Conservation (phyloP, 2,888 invertebrate genomes). For the Trichopoda pennipes region DNA sequence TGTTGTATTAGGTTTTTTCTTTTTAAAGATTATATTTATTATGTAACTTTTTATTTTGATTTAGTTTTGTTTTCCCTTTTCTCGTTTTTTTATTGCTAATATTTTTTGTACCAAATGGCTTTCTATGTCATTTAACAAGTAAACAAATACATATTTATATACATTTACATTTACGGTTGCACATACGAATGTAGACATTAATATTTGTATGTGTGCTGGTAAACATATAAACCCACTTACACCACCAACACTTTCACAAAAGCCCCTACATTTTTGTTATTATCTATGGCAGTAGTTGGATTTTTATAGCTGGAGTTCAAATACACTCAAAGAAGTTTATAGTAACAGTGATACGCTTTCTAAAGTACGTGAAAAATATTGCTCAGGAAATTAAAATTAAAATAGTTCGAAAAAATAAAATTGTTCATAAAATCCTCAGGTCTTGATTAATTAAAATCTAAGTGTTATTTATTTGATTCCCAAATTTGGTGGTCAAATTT, state of each 20-base stretch:
- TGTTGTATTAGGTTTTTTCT: conserved; percentile 16
- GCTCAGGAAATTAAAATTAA: no score
- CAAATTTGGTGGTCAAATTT: no score
- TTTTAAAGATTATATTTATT: conserved; percentile 62
- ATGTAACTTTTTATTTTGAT: conserved; percentile 53
- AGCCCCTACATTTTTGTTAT: conserved; percentile 23
- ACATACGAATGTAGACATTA: conserved; percentile 1
- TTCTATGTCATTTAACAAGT: conserved; percentile 68
- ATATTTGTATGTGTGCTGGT: background rate
- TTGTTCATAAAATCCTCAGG: no score
- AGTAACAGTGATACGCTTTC: no score
- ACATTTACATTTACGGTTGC: conserved; percentile 1
- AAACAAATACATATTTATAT: conserved; percentile 40
- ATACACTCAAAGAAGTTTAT: conserved; percentile 34
- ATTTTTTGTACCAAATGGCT: conserved; percentile 68
- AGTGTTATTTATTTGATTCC: no score
- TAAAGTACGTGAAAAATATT: no score
- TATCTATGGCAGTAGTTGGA: conserved; percentile 47
- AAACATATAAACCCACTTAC: conserved; percentile 20
- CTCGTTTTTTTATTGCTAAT: conserved; percentile 67
- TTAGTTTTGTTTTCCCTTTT: conserved; percentile 32
- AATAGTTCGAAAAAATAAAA: no score
- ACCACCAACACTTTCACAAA: conserved; percentile 30
- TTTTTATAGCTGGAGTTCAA: conserved; percentile 17
- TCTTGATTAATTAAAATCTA: no score